These are phyloP conservation scores for Pseudomugil tenellus DNA, from an alignment of 2,797 vertebrate species.

Conservation along the genomic window DNA sequence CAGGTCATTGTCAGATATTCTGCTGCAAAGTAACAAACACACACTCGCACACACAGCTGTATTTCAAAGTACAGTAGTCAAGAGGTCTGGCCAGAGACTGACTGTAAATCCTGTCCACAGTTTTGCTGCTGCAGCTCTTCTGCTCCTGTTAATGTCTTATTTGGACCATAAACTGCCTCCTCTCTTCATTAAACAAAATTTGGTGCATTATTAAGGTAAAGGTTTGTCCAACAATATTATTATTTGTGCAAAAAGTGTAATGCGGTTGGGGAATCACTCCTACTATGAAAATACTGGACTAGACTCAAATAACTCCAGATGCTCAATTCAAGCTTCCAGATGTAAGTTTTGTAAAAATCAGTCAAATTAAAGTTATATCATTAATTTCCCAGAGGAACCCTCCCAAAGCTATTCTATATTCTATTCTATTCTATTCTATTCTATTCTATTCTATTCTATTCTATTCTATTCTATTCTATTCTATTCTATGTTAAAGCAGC, in stretches of 20 bases:
- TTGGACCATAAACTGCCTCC: constrained; percentile 58
- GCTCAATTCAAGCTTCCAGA: background rate
- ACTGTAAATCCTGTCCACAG: constrained; percentile 50
- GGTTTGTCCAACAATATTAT: constrained; percentile 29
- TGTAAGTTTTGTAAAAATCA: background rate
- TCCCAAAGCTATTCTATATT: too few species aligned
- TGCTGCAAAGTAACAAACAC: constrained; percentile 21
- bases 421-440: too few species aligned
- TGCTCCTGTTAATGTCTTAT: constrained; percentile 52
- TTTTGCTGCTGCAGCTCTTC: constrained; percentile 46
- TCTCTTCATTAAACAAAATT: constrained; percentile 69
- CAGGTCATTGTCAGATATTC: constrained; percentile 31
- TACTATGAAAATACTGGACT: background rate
- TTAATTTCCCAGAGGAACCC: too few species aligned
- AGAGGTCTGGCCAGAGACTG: constrained; percentile 45
- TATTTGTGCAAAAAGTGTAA: constrained; percentile 24
- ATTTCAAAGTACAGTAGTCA: constrained; percentile 51
- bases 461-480: too few species aligned
- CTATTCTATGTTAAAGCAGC: background rate
- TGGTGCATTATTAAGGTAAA: constrained; percentile 64
- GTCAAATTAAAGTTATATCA: background rate
- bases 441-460: too few species aligned
- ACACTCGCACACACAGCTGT: constrained; percentile 10
- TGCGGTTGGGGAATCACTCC: background rate
- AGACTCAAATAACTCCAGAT: background rate